These are phyloP conservation scores for Chrysemys picta DNA, from an alignment of 2,113 vertebrate genomes.

Conservation along the genomic window DNA sequence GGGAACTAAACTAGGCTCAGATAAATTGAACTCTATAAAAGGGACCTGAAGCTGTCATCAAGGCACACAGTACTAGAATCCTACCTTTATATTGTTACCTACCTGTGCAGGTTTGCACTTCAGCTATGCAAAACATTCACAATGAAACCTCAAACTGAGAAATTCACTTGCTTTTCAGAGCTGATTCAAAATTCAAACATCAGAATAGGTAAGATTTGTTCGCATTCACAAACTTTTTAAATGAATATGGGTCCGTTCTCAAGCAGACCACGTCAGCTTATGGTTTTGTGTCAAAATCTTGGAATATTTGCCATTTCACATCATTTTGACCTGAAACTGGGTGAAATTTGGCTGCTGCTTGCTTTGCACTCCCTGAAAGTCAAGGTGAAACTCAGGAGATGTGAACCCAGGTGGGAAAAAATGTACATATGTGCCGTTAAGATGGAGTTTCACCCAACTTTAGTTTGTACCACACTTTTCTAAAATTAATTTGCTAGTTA, in stretches of 20 bases:
- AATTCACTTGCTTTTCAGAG: neutral
- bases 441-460: neutral
- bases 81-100: neutral
- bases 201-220: neutral
- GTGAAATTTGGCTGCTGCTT: neutral
- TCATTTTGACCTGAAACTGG: neutral
- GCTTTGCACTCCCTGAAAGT: neutral
- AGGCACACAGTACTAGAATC: neutral
- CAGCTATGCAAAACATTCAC: neutral
- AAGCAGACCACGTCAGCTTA: neutral
- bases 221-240: constrained; percentile 1
- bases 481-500: neutral
- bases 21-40: neutral
- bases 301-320: neutral
- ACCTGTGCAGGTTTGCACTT: neutral
- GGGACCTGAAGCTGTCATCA: neutral
- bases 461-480: neutral
- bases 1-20: neutral
- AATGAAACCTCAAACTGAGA: neutral
- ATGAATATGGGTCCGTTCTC: neutral
- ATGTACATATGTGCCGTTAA: neutral
- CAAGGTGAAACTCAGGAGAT: neutral
- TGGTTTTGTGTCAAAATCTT: neutral
- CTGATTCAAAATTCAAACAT: constrained; percentile 2
- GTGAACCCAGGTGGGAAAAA: constrained; percentile 10